A percentile compares a stretch with the other conserved stretches of the same genome.
Evolutionary conservation across 2,888 invertebrate genomes (phyloP).

Genomic region (Melieria picta): DNA sequence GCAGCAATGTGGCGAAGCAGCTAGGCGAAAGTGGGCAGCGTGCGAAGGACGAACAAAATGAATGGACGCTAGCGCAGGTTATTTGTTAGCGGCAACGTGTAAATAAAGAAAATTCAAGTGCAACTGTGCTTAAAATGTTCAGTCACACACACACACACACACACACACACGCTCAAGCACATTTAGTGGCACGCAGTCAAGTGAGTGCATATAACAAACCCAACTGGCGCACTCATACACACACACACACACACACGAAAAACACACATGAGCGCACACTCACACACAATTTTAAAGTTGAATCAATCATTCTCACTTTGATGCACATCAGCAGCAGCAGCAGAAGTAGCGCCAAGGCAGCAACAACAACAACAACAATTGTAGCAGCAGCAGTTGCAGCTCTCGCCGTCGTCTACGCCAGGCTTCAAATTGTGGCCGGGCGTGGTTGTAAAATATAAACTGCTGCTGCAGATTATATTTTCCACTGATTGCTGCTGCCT

Average conservation of each 20-base stretch:
- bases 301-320: constrained; percentile 65
- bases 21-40: neutral
- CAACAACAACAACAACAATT: constrained; percentile 19
- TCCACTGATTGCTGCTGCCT: constrained; percentile 45
- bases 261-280: constrained; percentile 29
- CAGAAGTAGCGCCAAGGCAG: constrained; percentile 1
- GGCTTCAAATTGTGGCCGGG: neutral
- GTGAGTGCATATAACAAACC: neutral
- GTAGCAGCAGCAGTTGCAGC: constrained; percentile 17
- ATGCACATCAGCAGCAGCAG: constrained; percentile 63
- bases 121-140: constrained; percentile 41
- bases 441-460: constrained; percentile 3
- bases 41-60: constrained; percentile 40
- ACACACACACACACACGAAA: constrained; percentile 22
- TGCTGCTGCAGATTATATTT: neutral
- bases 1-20: too few species aligned
- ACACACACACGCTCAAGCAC: too few species aligned
- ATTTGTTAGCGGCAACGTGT: constrained; percentile 35
- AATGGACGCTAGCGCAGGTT: constrained; percentile 46
- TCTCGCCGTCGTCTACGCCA: constrained; percentile 12
- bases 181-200: too few species aligned
- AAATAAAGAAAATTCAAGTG: constrained; percentile 41
- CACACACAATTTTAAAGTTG: constrained; percentile 60
- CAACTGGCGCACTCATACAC: constrained; percentile 15
- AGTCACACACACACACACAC: constrained; percentile 30